A percentile compares a stretch with the other conserved stretches of the same genome.
Evolutionary conservation across 2,888 invertebrate genomes (phyloP).

Genomic region (Punctoribates punctum): DNA sequence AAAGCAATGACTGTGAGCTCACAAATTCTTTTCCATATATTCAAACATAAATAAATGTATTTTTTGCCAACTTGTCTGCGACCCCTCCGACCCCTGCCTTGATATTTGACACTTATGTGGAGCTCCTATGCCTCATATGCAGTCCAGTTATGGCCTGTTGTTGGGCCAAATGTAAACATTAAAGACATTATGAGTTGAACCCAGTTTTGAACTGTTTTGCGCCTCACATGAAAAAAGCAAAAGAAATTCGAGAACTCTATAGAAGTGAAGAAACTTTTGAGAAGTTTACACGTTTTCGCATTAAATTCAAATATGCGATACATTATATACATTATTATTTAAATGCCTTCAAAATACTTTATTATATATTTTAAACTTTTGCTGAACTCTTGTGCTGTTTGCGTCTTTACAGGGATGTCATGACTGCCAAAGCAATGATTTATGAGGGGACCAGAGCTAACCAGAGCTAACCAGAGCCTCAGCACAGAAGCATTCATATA

Average conservation of each 20-base stretch:
- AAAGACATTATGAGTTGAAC: background rate
- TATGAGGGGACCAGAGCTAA: constrained; percentile 9
- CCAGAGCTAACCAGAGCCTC: background rate
- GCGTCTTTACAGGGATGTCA: background rate
- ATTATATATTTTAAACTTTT: background rate
- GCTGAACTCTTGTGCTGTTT: constrained; percentile 7
- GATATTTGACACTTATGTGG: constrained; percentile 31
- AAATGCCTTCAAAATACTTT: background rate
- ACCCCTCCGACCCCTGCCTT: constrained; percentile 14
- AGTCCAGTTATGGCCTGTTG: constrained; percentile 13
- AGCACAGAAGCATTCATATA: background rate
- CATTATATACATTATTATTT: constrained; percentile 18
- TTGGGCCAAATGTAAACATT: constrained; percentile 10
- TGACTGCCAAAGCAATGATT: constrained; percentile 19
- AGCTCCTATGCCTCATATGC: background rate
- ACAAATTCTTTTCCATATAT: constrained; percentile 8
- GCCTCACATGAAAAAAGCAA: background rate
- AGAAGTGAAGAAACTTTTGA: background rate
- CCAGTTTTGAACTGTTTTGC: background rate
- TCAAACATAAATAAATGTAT: constrained; percentile 24
- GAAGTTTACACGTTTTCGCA: constrained; percentile 25
- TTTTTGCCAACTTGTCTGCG: constrained; percentile 20
- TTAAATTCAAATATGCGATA: constrained; percentile 21
- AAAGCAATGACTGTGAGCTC: background rate
- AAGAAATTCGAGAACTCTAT: background rate